Conservation (phyloP, 2,888 invertebrate genomes). For the Petrophora chlorosata region DNA sequence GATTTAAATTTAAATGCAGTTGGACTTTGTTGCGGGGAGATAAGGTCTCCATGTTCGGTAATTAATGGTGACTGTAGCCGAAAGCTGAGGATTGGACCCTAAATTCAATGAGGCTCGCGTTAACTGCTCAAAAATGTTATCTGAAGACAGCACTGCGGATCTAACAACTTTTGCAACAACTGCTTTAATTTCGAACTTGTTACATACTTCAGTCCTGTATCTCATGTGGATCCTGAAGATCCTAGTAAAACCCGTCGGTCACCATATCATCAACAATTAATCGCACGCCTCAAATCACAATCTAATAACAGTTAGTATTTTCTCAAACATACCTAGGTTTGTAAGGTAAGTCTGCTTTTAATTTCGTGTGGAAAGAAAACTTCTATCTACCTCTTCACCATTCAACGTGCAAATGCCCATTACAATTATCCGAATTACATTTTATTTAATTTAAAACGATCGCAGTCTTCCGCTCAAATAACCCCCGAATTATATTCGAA, state of each 20-base stretch:
- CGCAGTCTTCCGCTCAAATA: conserved; percentile 31
- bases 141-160: no score
- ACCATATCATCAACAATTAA: no score
- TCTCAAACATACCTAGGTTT: no score
- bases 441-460: conserved; percentile 33
- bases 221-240: no score
- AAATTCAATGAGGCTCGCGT: conserved; percentile 19
- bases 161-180: no score
- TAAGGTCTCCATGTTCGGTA: conserved; percentile 58
- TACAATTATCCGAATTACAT: conserved; percentile 35
- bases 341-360: no score
- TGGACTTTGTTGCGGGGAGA: conserved; percentile 59
- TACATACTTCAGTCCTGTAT: no score
- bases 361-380: no score
- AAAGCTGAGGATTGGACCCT: conserved; percentile 9
- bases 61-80: conserved; percentile 39
- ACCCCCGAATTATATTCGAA: conserved; percentile 40
- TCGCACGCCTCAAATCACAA: no score
- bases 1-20: conserved; percentile 76
- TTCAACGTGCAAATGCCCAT: conserved; percentile 21
- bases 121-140: background rate
- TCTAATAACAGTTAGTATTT: no score
- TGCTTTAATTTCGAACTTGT: no score
- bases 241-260: no score
- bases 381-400: conserved; percentile 6